Evolutionary conservation across 2,113 vertebrate species (phyloP), one percentile per base, ranked within the genome.

Genomic region (Butorides virescens): DNA sequence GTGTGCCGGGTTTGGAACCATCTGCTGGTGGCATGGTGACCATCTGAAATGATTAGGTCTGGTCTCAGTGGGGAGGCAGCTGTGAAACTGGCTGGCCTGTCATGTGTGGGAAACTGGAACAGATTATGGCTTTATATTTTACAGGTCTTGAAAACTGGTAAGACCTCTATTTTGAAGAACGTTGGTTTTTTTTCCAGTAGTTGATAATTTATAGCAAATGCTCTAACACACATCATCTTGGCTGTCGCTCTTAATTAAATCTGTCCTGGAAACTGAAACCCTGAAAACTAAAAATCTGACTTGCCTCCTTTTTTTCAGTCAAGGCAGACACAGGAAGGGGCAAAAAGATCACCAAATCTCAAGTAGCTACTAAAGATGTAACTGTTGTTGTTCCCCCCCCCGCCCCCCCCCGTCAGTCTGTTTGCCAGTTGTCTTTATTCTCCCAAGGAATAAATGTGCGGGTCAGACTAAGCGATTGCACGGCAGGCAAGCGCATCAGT

Each of bases 401-500:
- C n/a, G n/a, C n/a, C n/a, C n/a, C n/a, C n/a, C 23, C n/a, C 25
- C 32, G 4, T 49, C 39, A 7, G 37, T 30, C 26, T 67, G 3
- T 68, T 67, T 70, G 47, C 10, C 15, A 47, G 1, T 65, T 47
- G 20, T 12, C 2, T 84, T 91, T 49, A 25, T 83, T 74, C 19
- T 77, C 39, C 39, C 17, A 5, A 1, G 9, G 44, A 70, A 47
- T 46, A 22, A 87, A 42, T 1, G 5, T 12, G 7, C 16, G 21
- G 55, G 20, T 12, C 39, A 65, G 44, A 19, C 17, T 16, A 13
- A 87, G 34, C 6, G 11, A 27, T 83, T 50, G 32, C 11, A 3
- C 2, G 7, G 4, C 56, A 15, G 0, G 1, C 2, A 15, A 30
- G 22, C 3, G 9, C 14, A 18, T 71, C 13, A 17, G 32, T 8